Evolutionary conservation across 2,888 invertebrate species (phyloP), one percentile per base, ranked within the genome.

Genomic region (Lepas anatifera): DNA sequence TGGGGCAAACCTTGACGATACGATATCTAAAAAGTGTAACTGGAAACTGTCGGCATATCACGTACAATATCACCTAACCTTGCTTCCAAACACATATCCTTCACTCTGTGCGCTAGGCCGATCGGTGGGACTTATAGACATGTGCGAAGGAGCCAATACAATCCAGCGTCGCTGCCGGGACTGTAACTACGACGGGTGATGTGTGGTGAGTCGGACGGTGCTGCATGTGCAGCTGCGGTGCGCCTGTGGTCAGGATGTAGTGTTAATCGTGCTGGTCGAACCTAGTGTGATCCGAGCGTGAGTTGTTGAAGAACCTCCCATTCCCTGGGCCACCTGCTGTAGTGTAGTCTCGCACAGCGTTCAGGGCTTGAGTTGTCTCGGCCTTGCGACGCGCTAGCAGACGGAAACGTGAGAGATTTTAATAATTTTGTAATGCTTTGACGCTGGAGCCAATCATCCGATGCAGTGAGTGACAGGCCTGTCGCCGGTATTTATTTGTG

Each of bases 61-160:
- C 35, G 58, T 58, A 58, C 58, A 58, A 58, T 58, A 16, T 13
- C 58, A 52, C 27, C 58, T 35, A 58, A 58, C 6, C 58, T 35
- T 58, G 58, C 58, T 58, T 58, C 58, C 58, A 58, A 58, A 22
- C 58, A 58, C 58, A 58, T 58, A 58, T 58, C 58, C 52, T 48
- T 13, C 48, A n/a, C 2, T 48, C 25, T 41, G 41, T 41, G 2
- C n/a, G n/a, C n/a, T n/a, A n/a, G n/a, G n/a, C n/a, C n/a, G n/a
- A n/a, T n/a, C n/a, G n/a, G n/a, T n/a, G n/a, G n/a, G n/a, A n/a
- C n/a, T n/a, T n/a, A n/a, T n/a, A n/a, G n/a, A n/a, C n/a, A n/a
- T n/a, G n/a, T n/a, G n/a, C n/a, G n/a, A n/a, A n/a, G n/a, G n/a
- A n/a, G n/a, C n/a, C n/a, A n/a, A n/a, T n/a, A n/a, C n/a, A n/a